Evolutionary conservation across 2,113 vertebrate species (phyloP), one percentile per base, ranked within the genome.

Genomic region (Ageneiosus marmoratus): DNA sequence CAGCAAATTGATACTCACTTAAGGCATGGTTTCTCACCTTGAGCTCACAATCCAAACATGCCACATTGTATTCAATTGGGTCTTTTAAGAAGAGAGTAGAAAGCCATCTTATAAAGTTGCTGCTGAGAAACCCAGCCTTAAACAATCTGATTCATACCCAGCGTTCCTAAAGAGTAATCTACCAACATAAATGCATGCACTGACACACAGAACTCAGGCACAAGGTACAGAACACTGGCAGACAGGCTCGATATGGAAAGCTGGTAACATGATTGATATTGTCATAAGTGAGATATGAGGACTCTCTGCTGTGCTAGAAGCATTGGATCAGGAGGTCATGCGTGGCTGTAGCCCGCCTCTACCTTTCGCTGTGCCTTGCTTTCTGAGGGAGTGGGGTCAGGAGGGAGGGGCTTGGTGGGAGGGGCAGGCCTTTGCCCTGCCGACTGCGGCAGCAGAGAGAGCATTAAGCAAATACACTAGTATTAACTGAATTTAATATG

Each of bases 341-440:
- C 70, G 77, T 4, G 75, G 12, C 84, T 41, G 65, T 77, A 53
- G 73, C 58, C 85, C 74, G 24, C 55, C 55, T 32, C 82, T 86
- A 87, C 87, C 88, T 86, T 83, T 81, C 58, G 63, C 62, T 84
- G 91, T 95, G 95, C 95, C 96, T 96, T 94, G 85, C 79, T 80
- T 86, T 86, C 86, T 87, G 92, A 94, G 87, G 91, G 81, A 67
- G 88, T 73, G 32, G 97, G 97, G 91, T 96, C 95, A 46, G 95
- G 96, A 67, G 96, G 96, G 77, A 96, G 95, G 81, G 96, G 95
- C 93, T 94, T 95, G 91, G 87, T 91, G 18, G 96, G 96, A 6
- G 96, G 94, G 0, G 92, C 92, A 0, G 94, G 95, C 67, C 95
- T 86, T 50, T 89, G 85, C 85, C 86, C 86, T 32, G 87, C 85